phyloP scores from a whole-genome alignment of 2,888 invertebrate species.

The Sphaerophoria taeniata region DNA sequence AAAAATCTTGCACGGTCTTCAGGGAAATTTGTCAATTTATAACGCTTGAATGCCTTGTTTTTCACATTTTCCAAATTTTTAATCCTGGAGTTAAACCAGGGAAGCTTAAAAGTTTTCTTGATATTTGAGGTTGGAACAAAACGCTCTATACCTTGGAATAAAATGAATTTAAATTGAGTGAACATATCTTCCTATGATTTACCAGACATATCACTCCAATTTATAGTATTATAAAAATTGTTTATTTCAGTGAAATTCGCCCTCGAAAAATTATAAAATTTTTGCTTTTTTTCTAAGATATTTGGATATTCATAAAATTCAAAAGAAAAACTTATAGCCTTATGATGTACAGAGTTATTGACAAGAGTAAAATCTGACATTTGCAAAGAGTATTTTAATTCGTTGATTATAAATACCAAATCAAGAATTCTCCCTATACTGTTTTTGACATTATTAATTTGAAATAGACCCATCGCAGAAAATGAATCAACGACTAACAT shows the following conservation, averaged over 20 bases:
- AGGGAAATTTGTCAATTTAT: background rate
- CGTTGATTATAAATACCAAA: background rate
- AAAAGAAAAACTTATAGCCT: background rate
- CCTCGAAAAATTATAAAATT: background rate
- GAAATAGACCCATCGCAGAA: slow-evolving; percentile 1
- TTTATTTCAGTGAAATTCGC: slow-evolving; percentile 1
- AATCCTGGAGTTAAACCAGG: background rate
- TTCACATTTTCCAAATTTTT: slow-evolving; percentile 1
- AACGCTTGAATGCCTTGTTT: slow-evolving; percentile 14
- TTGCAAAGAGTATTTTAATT: slow-evolving; percentile 1
- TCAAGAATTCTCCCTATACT: background rate
- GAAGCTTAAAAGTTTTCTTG: background rate
- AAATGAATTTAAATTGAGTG: background rate
- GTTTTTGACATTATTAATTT: slow-evolving; percentile 6
- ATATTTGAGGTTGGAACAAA: background rate
- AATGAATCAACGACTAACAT: slow-evolving; percentile 4
- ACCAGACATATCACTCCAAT: background rate
- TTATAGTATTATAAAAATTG: background rate
- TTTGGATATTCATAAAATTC: slow-evolving; percentile 14
- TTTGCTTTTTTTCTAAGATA: too few species aligned
- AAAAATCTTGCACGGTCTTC: background rate
- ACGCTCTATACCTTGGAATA: background rate
- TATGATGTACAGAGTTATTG: slow-evolving; percentile 6
- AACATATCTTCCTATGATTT: slow-evolving; percentile 3
- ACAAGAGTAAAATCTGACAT: background rate